A percentile compares a stretch with the other conserved stretches of the same genome.
phyloP scores from a whole-genome alignment of 2,113 vertebrate genomes.

The Dolichallabes microphthalmus region DNA sequence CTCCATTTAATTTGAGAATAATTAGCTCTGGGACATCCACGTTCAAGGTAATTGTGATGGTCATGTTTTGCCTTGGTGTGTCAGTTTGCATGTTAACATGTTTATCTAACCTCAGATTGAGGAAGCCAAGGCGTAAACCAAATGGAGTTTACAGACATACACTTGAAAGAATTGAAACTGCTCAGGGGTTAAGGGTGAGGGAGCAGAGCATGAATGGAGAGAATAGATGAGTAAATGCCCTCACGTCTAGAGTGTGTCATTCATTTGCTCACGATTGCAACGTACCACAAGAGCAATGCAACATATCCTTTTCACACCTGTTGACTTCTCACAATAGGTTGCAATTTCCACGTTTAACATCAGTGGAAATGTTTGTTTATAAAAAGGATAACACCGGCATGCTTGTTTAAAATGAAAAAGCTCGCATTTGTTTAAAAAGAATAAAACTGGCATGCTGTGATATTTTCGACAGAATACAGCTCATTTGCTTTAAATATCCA shows the following conservation, averaged over 20 bases:
- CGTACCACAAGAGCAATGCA: slow-evolving; percentile 31
- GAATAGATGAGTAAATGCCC: slow-evolving; percentile 26
- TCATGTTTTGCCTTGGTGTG: slow-evolving; percentile 70
- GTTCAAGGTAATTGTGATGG: slow-evolving; percentile 64
- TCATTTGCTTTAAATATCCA: slow-evolving; percentile 44
- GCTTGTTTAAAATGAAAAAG: slow-evolving; percentile 23
- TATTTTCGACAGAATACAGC: slow-evolving; percentile 20
- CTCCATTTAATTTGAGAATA: slow-evolving; percentile 61
- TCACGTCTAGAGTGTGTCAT: slow-evolving; percentile 26
- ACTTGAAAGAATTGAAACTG: slow-evolving; percentile 43
- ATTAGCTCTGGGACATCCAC: slow-evolving; percentile 65
- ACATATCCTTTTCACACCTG: slow-evolving; percentile 38
- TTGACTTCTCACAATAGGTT: slow-evolving; percentile 40
- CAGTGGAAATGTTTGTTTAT: slow-evolving; percentile 31
- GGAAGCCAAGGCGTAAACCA: slow-evolving; percentile 14
- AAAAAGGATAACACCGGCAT: slow-evolving; percentile 9
- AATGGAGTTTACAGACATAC: slow-evolving; percentile 24
- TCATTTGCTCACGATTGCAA: slow-evolving; percentile 14
- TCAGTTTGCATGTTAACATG: slow-evolving; percentile 40
- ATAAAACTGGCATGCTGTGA: not conserved
- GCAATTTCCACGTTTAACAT: slow-evolving; percentile 29
- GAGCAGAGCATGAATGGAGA: not conserved
- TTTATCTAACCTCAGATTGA: slow-evolving; percentile 47
- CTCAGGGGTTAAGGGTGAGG: slow-evolving; percentile 46
- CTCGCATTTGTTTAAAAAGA: slow-evolving; percentile 31